phyloP scores from a whole-genome alignment of 2,113 vertebrate species.

The Clupea harengus region DNA sequence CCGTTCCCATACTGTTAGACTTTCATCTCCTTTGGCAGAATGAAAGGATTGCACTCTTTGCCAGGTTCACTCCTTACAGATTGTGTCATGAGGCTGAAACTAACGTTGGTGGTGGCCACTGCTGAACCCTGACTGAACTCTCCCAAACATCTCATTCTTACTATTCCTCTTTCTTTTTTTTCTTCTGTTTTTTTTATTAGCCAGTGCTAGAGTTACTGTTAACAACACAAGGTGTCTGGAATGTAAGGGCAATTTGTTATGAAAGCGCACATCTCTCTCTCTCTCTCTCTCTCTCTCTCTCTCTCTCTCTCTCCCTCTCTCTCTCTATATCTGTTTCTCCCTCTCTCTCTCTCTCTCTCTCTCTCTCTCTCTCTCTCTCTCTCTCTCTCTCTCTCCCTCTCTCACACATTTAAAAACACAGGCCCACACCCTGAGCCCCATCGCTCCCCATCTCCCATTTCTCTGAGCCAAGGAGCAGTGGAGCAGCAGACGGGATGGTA shows the following conservation, averaged over 20 bases:
- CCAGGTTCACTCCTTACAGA: background rate
- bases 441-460: background rate
- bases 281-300: constrained; percentile 21
- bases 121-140: background rate
- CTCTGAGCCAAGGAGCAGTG: background rate
- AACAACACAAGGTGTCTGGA: constrained; percentile 48
- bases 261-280: constrained; percentile 28
- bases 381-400: background rate
- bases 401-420: background rate
- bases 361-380: background rate
- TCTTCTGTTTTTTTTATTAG: constrained; percentile 11
- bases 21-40: background rate
- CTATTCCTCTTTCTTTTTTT: background rate
- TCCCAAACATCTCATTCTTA: background rate
- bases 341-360: background rate
- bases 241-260: constrained; percentile 59
- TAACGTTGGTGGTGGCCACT: background rate
- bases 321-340: background rate
- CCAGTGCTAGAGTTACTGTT: constrained; percentile 49
- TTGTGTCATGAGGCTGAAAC: too few species aligned
- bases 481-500: constrained; percentile 51
- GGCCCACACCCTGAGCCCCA: background rate
- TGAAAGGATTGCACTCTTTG: background rate
- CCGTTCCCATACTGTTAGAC: background rate
- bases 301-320: background rate